Percentiles rank a stretch among this genome's conserved stretches.
phyloP scores from a whole-genome alignment of 2,113 vertebrate genomes.

The Oxyura jamaicensis region DNA sequence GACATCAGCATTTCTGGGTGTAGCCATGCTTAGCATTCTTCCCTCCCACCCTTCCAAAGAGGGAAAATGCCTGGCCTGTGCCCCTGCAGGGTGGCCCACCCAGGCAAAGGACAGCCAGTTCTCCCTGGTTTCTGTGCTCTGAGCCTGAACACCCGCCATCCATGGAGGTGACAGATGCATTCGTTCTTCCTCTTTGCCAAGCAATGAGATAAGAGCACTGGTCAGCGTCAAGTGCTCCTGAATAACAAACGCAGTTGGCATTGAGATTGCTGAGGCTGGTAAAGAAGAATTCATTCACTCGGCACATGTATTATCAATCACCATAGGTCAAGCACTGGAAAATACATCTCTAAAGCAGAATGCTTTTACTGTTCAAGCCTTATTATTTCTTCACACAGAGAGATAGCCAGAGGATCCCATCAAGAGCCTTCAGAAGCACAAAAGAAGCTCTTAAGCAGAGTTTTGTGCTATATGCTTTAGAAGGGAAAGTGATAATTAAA shows the following conservation, averaged over 20 bases:
- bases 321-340: constrained; percentile 38
- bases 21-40: not conserved
- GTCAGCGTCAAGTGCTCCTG: not conserved
- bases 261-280: not conserved
- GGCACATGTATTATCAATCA: not conserved
- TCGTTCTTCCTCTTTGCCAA: not conserved
- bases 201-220: not conserved
- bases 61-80: not conserved
- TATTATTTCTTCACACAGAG: constrained; percentile 38
- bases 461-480: constrained; percentile 37
- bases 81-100: not conserved
- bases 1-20: not conserved
- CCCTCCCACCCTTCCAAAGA: not conserved
- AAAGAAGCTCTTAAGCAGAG: not conserved
- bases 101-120: not conserved
- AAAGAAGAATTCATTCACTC: not conserved
- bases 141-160: not conserved
- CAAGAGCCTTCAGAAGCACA: not conserved
- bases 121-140: not conserved
- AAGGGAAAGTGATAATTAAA: not conserved
- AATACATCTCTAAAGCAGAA: constrained; percentile 24
- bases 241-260: not conserved
- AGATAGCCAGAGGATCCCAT: constrained; percentile 2
- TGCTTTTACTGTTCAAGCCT: constrained; percentile 48
- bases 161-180: not conserved